A percentile compares a stretch with the other conserved stretches of the same genome.
Conservation (phyloP, 2,888 invertebrate species). For the Cerastis leucographa region DNA sequence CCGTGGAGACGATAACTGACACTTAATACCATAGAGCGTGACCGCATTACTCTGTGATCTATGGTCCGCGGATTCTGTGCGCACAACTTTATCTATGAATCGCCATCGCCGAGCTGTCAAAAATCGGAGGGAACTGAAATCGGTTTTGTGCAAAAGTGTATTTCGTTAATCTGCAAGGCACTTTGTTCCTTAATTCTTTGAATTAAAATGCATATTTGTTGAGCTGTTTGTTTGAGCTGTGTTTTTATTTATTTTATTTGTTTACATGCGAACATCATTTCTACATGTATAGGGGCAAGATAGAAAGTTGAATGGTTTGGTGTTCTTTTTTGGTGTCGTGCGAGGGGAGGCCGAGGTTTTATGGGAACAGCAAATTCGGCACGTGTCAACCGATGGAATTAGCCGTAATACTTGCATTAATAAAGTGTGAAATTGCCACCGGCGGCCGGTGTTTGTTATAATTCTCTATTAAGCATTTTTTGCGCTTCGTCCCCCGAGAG, state of each 20-base stretch:
- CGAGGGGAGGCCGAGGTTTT: constrained; percentile 81
- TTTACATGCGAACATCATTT: constrained; percentile 63
- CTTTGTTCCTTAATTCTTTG: constrained; percentile 71
- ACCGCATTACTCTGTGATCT: constrained; percentile 90
- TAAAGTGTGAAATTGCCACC: constrained; percentile 91
- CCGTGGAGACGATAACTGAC: constrained; percentile 90
- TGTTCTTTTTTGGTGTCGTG: constrained; percentile 56
- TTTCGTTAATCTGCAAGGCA: constrained; percentile 62
- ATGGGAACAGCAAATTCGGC: constrained; percentile 89
- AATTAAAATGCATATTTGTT: constrained; percentile 75
- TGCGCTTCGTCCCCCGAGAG: constrained; percentile 71
- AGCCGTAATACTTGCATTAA: constrained; percentile 90
- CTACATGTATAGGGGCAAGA: constrained; percentile 69
- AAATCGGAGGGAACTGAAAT: constrained; percentile 80
- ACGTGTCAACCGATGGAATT: constrained; percentile 89
- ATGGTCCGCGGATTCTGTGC: constrained; percentile 84
- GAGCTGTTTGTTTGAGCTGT: not conserved
- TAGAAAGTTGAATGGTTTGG: constrained; percentile 75
- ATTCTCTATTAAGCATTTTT: constrained; percentile 87
- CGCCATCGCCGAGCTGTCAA: constrained; percentile 79
- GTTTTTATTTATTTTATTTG: constrained; percentile 49
- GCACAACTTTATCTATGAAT: constrained; percentile 84
- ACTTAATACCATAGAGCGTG: constrained; percentile 90
- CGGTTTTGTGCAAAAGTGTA: constrained; percentile 75
- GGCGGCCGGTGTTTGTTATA: constrained; percentile 86